Base-by-base conservation (phyloP, 2,888 invertebrate species). In the Desoria tigrina region DNA sequence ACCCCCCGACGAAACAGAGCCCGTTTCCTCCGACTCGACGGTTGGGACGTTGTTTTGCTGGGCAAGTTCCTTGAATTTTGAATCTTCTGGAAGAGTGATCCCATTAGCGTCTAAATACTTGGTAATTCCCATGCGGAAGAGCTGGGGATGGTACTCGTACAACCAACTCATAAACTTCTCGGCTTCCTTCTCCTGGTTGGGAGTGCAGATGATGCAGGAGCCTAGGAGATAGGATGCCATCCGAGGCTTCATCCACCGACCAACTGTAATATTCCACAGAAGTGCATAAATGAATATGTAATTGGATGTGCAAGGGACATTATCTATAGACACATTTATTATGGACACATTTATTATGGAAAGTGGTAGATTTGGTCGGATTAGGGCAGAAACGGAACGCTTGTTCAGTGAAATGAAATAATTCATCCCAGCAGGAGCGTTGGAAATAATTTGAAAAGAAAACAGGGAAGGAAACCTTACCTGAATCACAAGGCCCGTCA, bases 91-190 rank as follows among this genome's bases (percentile, higher is more conserved):
- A n/a, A 57, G 57, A 14, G 18, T 57, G 37, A 57, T 57, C 21
- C 57, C 57, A 24, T 57, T 57, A 3, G 57, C 57, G 11, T 57
- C 42, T 39, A 57, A 42, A 24, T 57, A 57, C 42, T 42, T 57
- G 6, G 39, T 4, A 11, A 57, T 42, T 6, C 42, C 57, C 16
- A 18, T 37, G 16, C 23, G 57, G 42, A 57, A 57, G 27, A 57
- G 57, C 42, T 57, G 57, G 11, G 57, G 57, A 21, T 57, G 57
- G 42, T 57, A 6, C 18, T 57, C n/a, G n/a, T 57, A 24, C 42
- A 57, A 23, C 39, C 39, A 57, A 6, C 4, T 42, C 24, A 57
- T 57, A 24, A 57, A 57, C 23, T 57, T 57, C 3, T 57, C 42
- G 4, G 42, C 57, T 39, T 57, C 57, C 42, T 42, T 37, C 57